Conservation (phyloP, 2,113 vertebrate species). For the Esox niger region DNA sequence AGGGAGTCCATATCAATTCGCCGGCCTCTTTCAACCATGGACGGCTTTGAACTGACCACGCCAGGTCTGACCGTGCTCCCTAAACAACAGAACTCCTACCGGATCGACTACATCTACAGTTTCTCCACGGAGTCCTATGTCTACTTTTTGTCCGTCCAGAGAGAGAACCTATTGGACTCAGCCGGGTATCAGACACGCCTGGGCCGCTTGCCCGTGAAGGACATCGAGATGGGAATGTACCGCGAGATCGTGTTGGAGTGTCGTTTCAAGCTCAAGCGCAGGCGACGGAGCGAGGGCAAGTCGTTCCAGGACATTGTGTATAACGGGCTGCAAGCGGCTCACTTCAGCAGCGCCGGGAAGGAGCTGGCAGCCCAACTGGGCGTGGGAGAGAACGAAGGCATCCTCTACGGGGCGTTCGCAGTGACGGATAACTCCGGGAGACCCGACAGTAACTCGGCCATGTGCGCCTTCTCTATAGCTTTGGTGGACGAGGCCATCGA, state of each 20-base stretch:
- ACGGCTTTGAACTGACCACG: constrained; percentile 75
- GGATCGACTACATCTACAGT: constrained; percentile 85
- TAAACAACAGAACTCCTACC: constrained; percentile 69
- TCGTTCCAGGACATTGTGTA: constrained; percentile 62
- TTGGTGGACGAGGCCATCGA: constrained; percentile 76
- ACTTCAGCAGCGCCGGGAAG: constrained; percentile 69
- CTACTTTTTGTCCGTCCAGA: constrained; percentile 88
- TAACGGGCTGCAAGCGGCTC: constrained; percentile 84
- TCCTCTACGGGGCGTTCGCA: constrained; percentile 85
- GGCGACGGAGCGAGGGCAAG: constrained; percentile 51
- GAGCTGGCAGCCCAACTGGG: constrained; percentile 74
- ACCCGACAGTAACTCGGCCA: constrained; percentile 67
- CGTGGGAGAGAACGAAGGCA: constrained; percentile 57
- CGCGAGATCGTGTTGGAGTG: constrained; percentile 89
- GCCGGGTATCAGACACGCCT: constrained; percentile 77
- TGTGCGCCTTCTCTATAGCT: constrained; percentile 83
- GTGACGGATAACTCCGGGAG: constrained; percentile 51
- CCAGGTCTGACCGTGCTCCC: constrained; percentile 80
- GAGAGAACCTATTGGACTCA: constrained; percentile 31
- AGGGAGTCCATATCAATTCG: constrained; percentile 82
- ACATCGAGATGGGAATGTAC: constrained; percentile 76
- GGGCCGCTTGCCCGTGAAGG: constrained; percentile 69
- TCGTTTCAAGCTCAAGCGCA: constrained; percentile 77
- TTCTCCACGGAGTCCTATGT: constrained; percentile 72
- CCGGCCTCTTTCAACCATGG: constrained; percentile 76